These are phyloP conservation scores for Actinostola sp. DNA, from an alignment of 92 coral and sea anemone genomes.

Conservation along the genomic window DNA sequence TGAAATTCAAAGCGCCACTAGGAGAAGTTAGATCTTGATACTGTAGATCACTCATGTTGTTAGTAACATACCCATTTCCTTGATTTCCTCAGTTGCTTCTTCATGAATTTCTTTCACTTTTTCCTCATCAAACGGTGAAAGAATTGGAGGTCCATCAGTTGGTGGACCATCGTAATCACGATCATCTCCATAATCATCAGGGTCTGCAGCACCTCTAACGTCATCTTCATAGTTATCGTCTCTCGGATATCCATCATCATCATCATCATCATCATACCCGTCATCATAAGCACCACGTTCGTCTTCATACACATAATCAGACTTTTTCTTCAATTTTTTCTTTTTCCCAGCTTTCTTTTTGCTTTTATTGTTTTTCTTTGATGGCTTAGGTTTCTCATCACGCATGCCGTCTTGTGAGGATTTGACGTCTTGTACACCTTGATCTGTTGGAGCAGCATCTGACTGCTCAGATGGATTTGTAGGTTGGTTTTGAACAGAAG, in stretches of 20 bases:
- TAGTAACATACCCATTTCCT: constrained; percentile 43
- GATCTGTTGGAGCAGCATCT: constrained; percentile 1
- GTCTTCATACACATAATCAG: constrained; percentile 48
- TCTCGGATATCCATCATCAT: constrained; percentile 24
- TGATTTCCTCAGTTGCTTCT: constrained; percentile 71
- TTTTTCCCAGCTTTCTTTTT: constrained; percentile 16
- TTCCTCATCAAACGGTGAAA: constrained; percentile 45
- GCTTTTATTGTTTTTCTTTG: constrained; percentile 7
- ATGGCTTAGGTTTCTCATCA: background rate
- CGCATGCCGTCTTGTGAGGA: background rate
- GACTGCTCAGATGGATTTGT: background rate
- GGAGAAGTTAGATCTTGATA: no score
- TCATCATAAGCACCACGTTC: constrained; percentile 48
- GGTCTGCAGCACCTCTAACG: constrained; percentile 4
- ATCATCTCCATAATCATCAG: constrained; percentile 26
- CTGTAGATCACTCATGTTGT: no score
- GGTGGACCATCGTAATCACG: constrained; percentile 34
- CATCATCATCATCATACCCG: constrained; percentile 16
- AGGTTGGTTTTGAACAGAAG: background rate
- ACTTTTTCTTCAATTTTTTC: constrained; percentile 30
- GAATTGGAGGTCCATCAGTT: constrained; percentile 1
- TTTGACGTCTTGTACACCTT: constrained; percentile 3
- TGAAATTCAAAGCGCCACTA: no score
- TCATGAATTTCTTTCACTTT: constrained; percentile 55
- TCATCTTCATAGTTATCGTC: constrained; percentile 45